Evolutionary conservation across 2,113 vertebrate genomes (phyloP).

Genomic region (Triplophysa tibetana): DNA sequence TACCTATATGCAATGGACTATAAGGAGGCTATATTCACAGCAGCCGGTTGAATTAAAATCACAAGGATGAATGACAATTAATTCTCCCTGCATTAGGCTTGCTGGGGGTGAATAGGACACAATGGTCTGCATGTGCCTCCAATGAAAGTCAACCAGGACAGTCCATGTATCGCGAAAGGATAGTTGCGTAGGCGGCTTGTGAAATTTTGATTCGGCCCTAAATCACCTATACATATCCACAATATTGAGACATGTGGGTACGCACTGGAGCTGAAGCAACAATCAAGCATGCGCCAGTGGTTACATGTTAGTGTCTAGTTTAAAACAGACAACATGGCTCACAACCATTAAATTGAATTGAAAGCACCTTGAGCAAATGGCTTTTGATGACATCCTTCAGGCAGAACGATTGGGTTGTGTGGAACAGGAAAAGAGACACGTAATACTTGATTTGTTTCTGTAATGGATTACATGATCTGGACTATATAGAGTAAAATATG

Average conservation of each 20-base stretch:
- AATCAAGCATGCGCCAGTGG: conserved; percentile 35
- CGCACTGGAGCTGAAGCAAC: conserved; percentile 39
- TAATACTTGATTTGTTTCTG: conserved; percentile 6
- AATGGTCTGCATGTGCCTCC: not conserved
- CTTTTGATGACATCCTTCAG: conserved; percentile 10
- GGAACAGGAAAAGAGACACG: conserved; percentile 2
- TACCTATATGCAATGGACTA: conserved; percentile 4
- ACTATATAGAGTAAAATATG: not conserved
- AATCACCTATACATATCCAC: conserved; percentile 25
- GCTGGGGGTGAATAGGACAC: conserved; percentile 23
- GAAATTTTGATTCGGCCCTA: conserved; percentile 25
- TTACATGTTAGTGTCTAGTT: conserved; percentile 5
- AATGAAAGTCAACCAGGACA: not conserved
- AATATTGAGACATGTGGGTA: conserved; percentile 18
- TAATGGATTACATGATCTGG: conserved; percentile 16
- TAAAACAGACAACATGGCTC: conserved; percentile 11
- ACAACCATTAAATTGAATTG: not conserved
- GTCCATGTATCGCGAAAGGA: conserved; percentile 2
- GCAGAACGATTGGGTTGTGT: not conserved
- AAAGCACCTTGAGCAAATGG: not conserved
- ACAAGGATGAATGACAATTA: conserved; percentile 23
- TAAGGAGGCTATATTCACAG: not conserved
- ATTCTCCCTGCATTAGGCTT: conserved; percentile 2
- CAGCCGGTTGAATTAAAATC: not conserved
- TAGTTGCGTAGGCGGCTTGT: conserved; percentile 1